Base-by-base conservation (phyloP, 2,113 vertebrate genomes). In the Prolemur simus region DNA sequence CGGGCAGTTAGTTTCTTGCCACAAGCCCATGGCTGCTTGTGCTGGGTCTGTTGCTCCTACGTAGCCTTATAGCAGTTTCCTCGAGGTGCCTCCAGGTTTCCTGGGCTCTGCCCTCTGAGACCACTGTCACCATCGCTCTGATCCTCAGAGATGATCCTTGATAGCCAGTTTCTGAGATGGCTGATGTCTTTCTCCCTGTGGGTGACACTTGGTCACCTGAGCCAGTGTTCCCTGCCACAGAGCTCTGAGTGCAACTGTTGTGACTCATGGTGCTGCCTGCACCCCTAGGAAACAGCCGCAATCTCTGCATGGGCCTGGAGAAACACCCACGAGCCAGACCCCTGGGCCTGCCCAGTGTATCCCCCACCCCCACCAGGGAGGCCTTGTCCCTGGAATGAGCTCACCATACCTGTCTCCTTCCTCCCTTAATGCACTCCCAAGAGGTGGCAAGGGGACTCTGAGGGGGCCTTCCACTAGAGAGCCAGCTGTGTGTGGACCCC, bases 141-240 rank as follows among this genome's bases (percentile, higher is more conserved):
- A 56, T 4, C 21, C 32, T 32, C 32, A 63, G 78, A n/a, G 37
- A 10, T 11, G 52, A 42, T n/a, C 78, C 66, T 54, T 14, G 34
- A n/a, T 9, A 17, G 23, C 4, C 17, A 2, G 9, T 15, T 32
- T 56, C 17, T 0, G 32, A 58, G 21, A 45, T 1, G 9, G 10
- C 14, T 29, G 17, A 25, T 63, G 14, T 18, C 6, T 15, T 39
- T 12, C 32, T 74, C 25, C 74, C n/a, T 42, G 14, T 37, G 21
- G 15, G 39, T 20, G 34, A 49, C 25, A 21, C 6, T 20, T 32
- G 34, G 7, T 32, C 68, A 39, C 9, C 39, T n/a, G 25, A 69
- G 34, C 39, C 20, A 0, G 87, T 34, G 71, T 15, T 27, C 47
- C 56, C 23, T 37, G 21, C 13, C 29, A 8, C 34, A 37, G 39